Conservation (phyloP, 2,113 vertebrate genomes). For the Petaurus breviceps region DNA sequence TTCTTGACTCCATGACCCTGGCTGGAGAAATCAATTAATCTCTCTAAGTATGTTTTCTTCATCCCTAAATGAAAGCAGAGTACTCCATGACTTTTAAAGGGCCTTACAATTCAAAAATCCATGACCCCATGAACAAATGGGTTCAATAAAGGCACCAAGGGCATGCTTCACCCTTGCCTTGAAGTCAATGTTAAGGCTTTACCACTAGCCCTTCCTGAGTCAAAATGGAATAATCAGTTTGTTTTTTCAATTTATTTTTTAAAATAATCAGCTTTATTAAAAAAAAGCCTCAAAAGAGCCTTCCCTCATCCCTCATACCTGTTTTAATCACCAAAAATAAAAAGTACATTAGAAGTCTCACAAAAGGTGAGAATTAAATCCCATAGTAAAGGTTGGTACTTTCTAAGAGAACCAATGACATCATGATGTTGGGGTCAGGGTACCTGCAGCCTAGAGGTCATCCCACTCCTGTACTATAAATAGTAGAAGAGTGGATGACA, state of each 20-base stretch:
- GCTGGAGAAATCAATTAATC: not conserved
- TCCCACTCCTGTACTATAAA: too few relatives aligned
- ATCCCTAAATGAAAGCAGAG: not conserved
- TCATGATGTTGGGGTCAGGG: too few relatives aligned
- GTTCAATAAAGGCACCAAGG: not conserved
- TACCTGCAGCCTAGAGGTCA: too few relatives aligned
- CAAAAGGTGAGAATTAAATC: not conserved
- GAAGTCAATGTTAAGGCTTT: not conserved
- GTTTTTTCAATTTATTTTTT: not conserved
- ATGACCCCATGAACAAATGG: too few relatives aligned
- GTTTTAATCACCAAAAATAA: constrained; percentile 60
- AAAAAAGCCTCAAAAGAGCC: constrained; percentile 37
- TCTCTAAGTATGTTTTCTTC: not conserved
- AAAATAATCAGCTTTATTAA: too few relatives aligned
- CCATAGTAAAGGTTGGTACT: not conserved
- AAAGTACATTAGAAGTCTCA: constrained; percentile 53
- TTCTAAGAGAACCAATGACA: not conserved
- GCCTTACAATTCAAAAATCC: not conserved
- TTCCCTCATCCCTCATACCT: not conserved
- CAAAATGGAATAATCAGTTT: too few relatives aligned
- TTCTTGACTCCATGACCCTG: not conserved
- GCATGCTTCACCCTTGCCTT: not conserved
- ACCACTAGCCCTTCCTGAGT: not conserved
- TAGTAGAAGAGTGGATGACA: too few relatives aligned
- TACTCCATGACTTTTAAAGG: not conserved